A percentile compares a stretch with the other conserved stretches of the same genome.
phyloP scores from a whole-genome alignment of 2,888 invertebrate species.

The Oscheius sp. region DNA sequence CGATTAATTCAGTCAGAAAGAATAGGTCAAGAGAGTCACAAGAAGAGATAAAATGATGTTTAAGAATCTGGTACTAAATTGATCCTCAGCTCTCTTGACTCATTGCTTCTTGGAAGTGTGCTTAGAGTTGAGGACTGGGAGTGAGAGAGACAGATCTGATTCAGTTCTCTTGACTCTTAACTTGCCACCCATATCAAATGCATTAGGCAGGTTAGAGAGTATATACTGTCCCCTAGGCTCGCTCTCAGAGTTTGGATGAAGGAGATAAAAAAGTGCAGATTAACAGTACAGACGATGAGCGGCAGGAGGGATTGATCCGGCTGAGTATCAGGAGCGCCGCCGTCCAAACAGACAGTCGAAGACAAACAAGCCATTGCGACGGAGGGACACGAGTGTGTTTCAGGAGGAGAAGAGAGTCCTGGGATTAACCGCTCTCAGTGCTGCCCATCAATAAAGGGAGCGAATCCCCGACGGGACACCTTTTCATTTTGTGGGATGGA shows the following conservation, averaged over 20 bases:
- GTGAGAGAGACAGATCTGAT: no score
- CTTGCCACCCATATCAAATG: no score
- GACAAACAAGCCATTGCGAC: slow-evolving; percentile 3
- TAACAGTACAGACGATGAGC: slow-evolving; percentile 11
- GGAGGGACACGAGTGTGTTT: slow-evolving; percentile 16
- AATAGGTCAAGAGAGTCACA: slow-evolving; percentile 8
- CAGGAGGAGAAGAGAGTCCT: neutral
- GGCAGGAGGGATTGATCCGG: slow-evolving; percentile 26
- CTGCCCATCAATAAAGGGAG: slow-evolving; percentile 27
- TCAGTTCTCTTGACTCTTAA: no score
- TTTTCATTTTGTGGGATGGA: slow-evolving; percentile 7
- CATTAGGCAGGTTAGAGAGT: no score
- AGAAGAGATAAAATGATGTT: neutral
- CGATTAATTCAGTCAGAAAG: neutral
- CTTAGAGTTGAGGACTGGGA: no score
- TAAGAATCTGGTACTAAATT: no score
- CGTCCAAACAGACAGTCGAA: slow-evolving; percentile 30
- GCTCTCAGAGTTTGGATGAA: neutral
- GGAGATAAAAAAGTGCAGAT: slow-evolving; percentile 22
- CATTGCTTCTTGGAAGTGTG: no score
- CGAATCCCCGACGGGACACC: slow-evolving; percentile 33
- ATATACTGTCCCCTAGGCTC: no score
- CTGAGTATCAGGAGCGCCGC: slow-evolving; percentile 30
- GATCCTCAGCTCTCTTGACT: no score
- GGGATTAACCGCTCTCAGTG: slow-evolving; percentile 18